These are phyloP conservation scores for Tolmerus cingulatus DNA, from an alignment of 2,888 invertebrate species.

Conservation along the genomic window DNA sequence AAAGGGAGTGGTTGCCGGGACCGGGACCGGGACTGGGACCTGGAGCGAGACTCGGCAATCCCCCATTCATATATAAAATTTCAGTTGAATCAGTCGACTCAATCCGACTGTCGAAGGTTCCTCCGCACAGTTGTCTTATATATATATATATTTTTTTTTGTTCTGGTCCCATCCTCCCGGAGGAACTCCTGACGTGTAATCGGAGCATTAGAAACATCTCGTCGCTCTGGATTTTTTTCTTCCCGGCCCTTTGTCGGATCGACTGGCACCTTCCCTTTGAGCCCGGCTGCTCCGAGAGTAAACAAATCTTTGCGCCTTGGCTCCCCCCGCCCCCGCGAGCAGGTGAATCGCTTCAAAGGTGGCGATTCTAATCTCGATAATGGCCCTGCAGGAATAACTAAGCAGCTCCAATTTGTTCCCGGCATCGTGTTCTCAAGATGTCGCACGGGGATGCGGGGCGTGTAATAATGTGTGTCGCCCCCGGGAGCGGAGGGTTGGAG, in stretches of 20 bases:
- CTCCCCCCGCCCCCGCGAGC: not conserved
- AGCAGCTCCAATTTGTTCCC: constrained; percentile 3
- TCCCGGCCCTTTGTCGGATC: not conserved
- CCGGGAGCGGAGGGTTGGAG: not conserved
- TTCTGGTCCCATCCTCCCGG: not conserved
- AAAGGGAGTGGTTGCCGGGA: not conserved
- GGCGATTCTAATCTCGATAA: constrained; percentile 29
- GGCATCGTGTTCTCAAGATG: not conserved
- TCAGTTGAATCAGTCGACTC: not conserved
- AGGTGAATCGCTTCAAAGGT: constrained; percentile 11
- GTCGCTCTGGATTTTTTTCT: not conserved
- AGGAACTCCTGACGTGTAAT: not conserved
- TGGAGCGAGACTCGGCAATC: not conserved
- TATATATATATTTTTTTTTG: not conserved
- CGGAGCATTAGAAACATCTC: constrained; percentile 10
- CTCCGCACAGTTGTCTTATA: too few species aligned
- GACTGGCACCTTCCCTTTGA: not conserved
- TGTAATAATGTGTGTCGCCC: not conserved
- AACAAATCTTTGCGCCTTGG: constrained; percentile 8
- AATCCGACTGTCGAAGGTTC: not conserved
- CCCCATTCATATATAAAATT: not conserved
- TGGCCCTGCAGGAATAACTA: constrained; percentile 32
- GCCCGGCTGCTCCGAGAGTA: not conserved
- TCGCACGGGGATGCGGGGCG: not conserved
- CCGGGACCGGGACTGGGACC: not conserved